Conservation (phyloP, 2,797 vertebrate genomes). For the Clamator glandarius region DNA sequence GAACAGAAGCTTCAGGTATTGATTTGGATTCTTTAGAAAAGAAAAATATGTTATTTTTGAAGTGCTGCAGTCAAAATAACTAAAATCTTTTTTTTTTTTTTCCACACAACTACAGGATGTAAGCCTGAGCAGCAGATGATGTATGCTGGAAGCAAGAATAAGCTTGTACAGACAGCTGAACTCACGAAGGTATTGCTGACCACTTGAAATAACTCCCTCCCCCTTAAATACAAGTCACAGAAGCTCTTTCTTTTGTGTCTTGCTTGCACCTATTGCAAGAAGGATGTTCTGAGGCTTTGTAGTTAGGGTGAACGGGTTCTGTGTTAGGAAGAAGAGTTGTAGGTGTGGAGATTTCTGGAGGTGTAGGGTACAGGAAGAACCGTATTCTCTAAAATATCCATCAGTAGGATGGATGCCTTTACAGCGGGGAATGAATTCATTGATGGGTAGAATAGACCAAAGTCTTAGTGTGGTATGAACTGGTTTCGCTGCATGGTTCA, state of each 20-base stretch:
- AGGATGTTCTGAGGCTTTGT: not conserved
- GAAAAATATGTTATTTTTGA: not conserved
- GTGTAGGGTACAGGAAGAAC: not conserved
- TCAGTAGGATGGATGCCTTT: not conserved
- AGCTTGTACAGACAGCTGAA: conserved; percentile 89
- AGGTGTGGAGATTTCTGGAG: not conserved
- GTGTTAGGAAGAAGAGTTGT: not conserved
- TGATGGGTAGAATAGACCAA: not conserved
- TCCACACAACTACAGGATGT: conserved; percentile 81
- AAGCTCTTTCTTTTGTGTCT: not conserved
- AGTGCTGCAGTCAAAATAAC: not conserved
- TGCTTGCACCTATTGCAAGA: not conserved
- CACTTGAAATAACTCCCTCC: not conserved
- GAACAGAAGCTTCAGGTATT: not conserved
- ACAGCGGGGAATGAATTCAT: not conserved
- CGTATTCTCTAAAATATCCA: not conserved
- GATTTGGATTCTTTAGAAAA: not conserved
- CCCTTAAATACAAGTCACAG: not conserved
- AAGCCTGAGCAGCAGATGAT: conserved; percentile 98
- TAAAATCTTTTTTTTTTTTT: not conserved
- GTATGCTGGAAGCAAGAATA: conserved; percentile 96
- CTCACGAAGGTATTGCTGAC: conserved; percentile 88
- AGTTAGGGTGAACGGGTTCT: not conserved
- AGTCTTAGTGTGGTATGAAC: not conserved
- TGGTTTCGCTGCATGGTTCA: not conserved